Conservation (phyloP, 2,888 invertebrate genomes). For the Diloba caeruleocephala region DNA sequence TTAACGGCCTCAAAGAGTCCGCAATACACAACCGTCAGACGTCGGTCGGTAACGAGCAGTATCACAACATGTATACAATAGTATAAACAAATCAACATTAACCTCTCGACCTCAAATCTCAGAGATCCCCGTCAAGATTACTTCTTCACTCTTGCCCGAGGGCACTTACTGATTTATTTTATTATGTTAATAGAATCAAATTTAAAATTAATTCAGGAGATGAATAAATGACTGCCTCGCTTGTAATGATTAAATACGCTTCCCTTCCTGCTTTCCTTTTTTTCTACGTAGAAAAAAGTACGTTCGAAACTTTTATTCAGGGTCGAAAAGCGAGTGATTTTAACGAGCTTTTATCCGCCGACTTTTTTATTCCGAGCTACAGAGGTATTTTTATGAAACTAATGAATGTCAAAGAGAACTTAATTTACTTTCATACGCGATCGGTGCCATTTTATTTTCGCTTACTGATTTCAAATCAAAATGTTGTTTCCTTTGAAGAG, state of each 20-base stretch:
- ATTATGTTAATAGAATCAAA: constrained; percentile 80
- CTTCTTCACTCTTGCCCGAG: constrained; percentile 54
- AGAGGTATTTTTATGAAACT: constrained; percentile 76
- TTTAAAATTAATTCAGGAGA: constrained; percentile 77
- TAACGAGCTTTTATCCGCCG: constrained; percentile 82
- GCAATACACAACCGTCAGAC: constrained; percentile 53
- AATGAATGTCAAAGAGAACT: constrained; percentile 82
- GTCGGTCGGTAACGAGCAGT: constrained; percentile 54
- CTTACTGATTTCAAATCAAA: constrained; percentile 29
- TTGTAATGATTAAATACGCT: constrained; percentile 79
- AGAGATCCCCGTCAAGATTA: constrained; percentile 67
- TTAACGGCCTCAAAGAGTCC: constrained; percentile 64
- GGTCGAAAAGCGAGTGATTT: constrained; percentile 79
- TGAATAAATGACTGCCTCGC: constrained; percentile 72
- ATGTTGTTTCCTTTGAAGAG: constrained; percentile 37
- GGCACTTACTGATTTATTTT: constrained; percentile 71
- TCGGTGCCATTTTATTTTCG: constrained; percentile 51
- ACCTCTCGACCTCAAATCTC: constrained; percentile 67
- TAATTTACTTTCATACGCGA: constrained; percentile 67
- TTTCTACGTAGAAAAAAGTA: constrained; percentile 66
- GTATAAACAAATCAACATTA: constrained; percentile 70
- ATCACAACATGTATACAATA: constrained; percentile 61
- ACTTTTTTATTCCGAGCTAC: constrained; percentile 68
- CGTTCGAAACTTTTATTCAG: constrained; percentile 77
- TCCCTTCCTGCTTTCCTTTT: constrained; percentile 70